These are phyloP conservation scores for Mormyrus hasselquistii DNA, from an alignment of 2,797 vertebrate genomes.

Conservation along the genomic window DNA sequence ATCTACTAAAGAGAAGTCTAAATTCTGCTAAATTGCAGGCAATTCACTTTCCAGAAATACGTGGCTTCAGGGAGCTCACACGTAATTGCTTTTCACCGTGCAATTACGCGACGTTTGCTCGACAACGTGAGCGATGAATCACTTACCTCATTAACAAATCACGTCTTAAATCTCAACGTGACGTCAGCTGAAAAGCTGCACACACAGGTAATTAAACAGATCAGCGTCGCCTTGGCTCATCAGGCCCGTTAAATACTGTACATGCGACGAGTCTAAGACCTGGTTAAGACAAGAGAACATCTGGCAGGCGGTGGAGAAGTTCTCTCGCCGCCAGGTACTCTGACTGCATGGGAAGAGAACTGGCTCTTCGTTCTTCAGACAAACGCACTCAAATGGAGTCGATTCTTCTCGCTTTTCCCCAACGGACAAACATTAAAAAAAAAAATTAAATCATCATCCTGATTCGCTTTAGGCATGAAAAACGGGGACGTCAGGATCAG, in stretches of 20 bases:
- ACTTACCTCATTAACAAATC: neutral
- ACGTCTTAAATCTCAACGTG: neutral
- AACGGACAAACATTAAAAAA: neutral
- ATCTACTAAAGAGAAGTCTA: neutral
- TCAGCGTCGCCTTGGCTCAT: neutral
- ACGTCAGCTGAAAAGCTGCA: neutral
- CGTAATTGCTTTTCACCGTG: neutral
- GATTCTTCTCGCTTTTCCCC: neutral
- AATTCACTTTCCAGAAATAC: conserved; percentile 4
- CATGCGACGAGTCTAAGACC: neutral
- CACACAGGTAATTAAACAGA: neutral
- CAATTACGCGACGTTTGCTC: neutral
- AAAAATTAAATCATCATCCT: neutral
- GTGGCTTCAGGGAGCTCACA: neutral
- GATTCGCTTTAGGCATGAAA: neutral
- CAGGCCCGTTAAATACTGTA: neutral
- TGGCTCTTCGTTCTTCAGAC: neutral
- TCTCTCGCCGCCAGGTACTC: neutral
- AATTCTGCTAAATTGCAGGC: neutral
- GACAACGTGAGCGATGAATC: neutral
- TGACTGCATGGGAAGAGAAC: neutral
- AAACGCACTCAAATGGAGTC: neutral
- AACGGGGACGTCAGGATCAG: neutral
- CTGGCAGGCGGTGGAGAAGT: neutral
- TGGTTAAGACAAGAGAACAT: neutral